Evolutionary conservation across 2,888 invertebrate species (phyloP), one percentile per base, ranked within the genome.

Genomic region (Brachycybe producta): DNA sequence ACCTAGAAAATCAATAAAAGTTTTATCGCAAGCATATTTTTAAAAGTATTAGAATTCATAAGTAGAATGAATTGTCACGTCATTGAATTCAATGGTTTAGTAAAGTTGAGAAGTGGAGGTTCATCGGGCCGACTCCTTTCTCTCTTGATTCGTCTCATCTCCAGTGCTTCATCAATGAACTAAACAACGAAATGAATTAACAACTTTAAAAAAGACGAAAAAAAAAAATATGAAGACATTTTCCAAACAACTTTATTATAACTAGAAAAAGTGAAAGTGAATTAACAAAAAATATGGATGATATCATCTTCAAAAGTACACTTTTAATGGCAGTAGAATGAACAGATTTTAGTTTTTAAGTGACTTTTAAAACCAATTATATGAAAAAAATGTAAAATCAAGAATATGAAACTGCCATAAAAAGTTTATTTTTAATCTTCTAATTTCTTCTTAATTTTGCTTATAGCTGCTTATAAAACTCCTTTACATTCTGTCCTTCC

Each of bases 91-190:
- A 63, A 58, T n/a, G 61, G 61, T 40, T 57, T 56, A n/a, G 57
- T 57, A 42, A 66, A 59, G 15, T 57, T 57, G 17, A 66, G 54
- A 15, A 59, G 53, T 4, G 60, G 60, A 7, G 58, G 57, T 13
- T 59, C 59, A 34, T 60, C 60, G 19, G 60, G 57, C 45, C 60
- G 61, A 41, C 61, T 60, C 42, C 64, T 49, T 51, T 63, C 60
- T 45, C 61, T 58, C 45, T 63, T 60, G 46, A 60, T 62, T 32
- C 57, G 54, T 52, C 67, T 56, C 56, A 68, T 62, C 5, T 57
- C 57, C 23, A 62, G 38, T 13, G 65, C 64, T 56, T 66, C 66
- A 8, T 64, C 59, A 19, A 67, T 23, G 32, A 32, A n/a, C 32
- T 32, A n/a, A 32, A 28, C 26, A 19, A 42, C 13, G 35, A 38